Conservation (phyloP, 2,113 vertebrate species). For the Pongo abelii region DNA sequence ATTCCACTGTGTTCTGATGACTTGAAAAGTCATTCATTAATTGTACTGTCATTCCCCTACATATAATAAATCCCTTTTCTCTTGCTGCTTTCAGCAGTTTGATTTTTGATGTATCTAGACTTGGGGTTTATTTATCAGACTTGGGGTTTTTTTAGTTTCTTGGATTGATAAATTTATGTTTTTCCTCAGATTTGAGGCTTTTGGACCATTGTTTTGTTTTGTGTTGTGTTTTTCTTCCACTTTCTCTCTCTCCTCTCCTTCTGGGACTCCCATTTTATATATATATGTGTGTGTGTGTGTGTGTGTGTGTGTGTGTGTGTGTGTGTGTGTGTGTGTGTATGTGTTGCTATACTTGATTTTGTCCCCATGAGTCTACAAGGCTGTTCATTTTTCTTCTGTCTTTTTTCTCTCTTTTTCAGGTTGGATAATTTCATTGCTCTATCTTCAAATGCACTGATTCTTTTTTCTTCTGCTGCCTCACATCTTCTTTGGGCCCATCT, state of each 20-base stretch:
- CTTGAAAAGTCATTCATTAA: neutral
- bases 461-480: neutral
- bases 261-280: neutral
- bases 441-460: neutral
- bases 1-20: neutral
- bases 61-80: neutral
- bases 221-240: neutral
- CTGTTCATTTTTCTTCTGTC: neutral
- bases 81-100: neutral
- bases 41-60: neutral
- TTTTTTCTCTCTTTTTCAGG: neutral
- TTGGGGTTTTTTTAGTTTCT: neutral
- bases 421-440: neutral
- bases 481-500: neutral
- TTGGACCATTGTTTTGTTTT: neutral
- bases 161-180: neutral
- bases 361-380: neutral
- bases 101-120: neutral
- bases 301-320: too few species aligned
- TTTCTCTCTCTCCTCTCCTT: neutral
- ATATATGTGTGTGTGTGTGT: accelerated
- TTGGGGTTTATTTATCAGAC: neutral
- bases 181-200: neutral
- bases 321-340: too few species aligned
- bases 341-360: neutral